A percentile compares a stretch with the other conserved stretches of the same genome.
Conservation (phyloP, 2,797 vertebrate genomes). For the Pipistrellus pipistrellus region DNA sequence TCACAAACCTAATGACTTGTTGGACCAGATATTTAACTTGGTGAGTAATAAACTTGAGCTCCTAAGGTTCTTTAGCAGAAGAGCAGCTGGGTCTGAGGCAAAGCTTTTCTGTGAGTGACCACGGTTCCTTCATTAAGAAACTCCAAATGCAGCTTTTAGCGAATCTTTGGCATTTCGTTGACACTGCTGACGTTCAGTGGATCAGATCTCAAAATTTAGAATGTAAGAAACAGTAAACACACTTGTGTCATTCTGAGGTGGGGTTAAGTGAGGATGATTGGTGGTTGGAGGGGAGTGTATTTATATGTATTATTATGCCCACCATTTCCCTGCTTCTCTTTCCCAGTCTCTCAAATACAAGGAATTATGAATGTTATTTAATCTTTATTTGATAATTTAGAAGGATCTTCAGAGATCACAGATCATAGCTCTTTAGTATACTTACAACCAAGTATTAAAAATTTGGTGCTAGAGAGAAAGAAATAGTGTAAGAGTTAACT, state of each 20-base stretch:
- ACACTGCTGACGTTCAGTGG: background rate
- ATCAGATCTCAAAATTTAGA: background rate
- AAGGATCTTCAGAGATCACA: constrained; percentile 1
- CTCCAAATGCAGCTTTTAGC: constrained; percentile 31
- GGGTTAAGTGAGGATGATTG: no score
- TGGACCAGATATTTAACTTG: background rate
- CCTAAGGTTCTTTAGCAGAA: background rate
- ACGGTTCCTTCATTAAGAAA: constrained; percentile 20
- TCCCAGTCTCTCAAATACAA: constrained; percentile 16
- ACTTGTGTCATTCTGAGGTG: background rate
- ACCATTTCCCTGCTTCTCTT: background rate
- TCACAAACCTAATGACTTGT: background rate
- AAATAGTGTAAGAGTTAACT: background rate
- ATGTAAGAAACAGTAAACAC: background rate
- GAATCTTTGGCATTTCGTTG: constrained; percentile 6
- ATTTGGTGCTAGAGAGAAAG: background rate
- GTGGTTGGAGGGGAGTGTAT: background rate
- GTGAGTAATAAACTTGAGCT: background rate
- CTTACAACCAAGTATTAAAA: background rate
- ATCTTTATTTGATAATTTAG: constrained; percentile 4
- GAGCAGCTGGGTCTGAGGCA: background rate
- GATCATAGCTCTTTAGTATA: background rate
- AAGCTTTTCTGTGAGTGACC: background rate
- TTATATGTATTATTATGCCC: background rate
- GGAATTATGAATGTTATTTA: background rate